These are phyloP conservation scores for Galemys pyrenaicus DNA, from an alignment of 2,113 vertebrate genomes.

Conservation along the genomic window DNA sequence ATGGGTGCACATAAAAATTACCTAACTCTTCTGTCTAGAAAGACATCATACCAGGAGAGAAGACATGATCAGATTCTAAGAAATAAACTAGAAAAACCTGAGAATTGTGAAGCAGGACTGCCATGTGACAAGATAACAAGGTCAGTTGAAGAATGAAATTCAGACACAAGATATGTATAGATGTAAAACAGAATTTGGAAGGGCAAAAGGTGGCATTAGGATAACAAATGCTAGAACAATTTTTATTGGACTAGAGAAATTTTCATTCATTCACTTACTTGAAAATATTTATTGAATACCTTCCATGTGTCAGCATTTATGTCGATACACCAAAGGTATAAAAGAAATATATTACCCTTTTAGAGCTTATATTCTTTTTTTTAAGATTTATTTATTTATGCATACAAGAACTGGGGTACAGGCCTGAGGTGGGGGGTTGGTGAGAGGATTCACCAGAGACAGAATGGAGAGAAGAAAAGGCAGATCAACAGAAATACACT, in stretches of 20 bases:
- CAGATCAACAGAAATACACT: too few species aligned
- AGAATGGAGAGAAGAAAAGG: too few species aligned
- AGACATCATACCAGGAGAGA: neutral
- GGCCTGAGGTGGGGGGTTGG: too few species aligned
- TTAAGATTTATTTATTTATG: too few species aligned
- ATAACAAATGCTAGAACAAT: neutral
- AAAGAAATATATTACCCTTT: neutral
- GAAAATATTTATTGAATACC: neutral
- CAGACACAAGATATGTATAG: neutral
- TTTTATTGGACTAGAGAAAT: neutral
- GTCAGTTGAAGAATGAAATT: neutral
- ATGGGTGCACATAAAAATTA: neutral
- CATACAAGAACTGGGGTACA: too few species aligned
- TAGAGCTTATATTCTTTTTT: neutral
- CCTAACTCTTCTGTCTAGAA: neutral
- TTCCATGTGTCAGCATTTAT: neutral
- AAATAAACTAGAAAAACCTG: neutral
- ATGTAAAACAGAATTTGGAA: constrained; percentile 18
- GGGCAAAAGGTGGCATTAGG: neutral
- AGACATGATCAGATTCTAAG: neutral
- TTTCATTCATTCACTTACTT: neutral
- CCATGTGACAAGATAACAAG: neutral
- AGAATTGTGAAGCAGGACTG: neutral
- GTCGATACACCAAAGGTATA: neutral
- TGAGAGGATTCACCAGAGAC: too few species aligned